Base-by-base conservation (phyloP, 2,113 vertebrate species). In the Tachycineta bicolor region DNA sequence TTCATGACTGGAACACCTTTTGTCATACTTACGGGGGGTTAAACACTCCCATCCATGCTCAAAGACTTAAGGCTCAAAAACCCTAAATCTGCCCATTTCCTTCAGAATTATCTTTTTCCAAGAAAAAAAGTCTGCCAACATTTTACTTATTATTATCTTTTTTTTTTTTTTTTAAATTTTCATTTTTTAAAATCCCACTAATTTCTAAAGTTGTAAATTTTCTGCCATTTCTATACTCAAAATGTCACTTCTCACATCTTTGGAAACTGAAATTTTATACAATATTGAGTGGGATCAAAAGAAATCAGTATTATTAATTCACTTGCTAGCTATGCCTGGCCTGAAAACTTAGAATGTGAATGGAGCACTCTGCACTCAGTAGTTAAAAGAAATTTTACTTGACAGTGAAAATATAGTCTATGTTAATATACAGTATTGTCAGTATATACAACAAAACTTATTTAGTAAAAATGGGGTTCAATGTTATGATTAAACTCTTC, bases 151-250 rank as follows among this genome's bases (percentile, higher is more conserved):
- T 62, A 17, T 12, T 71, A 28, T 9, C 5, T 12, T 56, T 12
- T 12, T 60, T 2, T 8, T 9, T 4, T 12, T 56, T 12, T 12
- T 60, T 2, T 8, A 6, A 21, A 1, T 14, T 29, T 23, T 12
- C 2, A 11, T 46, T 47, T 50, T 56, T 62, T 3, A 68, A 75
- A 28, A 80, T 8, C 2, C 2, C 25, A 60, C 4, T n/a, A 31
- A 37, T 14, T 34, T 28, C 52, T 76, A 52, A 65, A 70, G 25
- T 9, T 31, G 6, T 31, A 24, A 16, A 1, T 52, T 65, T 59
- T 5, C 33, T 29, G 12, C 29, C 7, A 21, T 33, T 94, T 70
- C 58, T 43, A 12, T 14, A 41, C 8, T 50, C 14, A 70, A 52
- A 33, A 37, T 52, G 52, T 19, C 7, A 37, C 15, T 56, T 58